phyloP scores from a whole-genome alignment of 2,888 invertebrate genomes.

The Xanthorhoe designata region DNA sequence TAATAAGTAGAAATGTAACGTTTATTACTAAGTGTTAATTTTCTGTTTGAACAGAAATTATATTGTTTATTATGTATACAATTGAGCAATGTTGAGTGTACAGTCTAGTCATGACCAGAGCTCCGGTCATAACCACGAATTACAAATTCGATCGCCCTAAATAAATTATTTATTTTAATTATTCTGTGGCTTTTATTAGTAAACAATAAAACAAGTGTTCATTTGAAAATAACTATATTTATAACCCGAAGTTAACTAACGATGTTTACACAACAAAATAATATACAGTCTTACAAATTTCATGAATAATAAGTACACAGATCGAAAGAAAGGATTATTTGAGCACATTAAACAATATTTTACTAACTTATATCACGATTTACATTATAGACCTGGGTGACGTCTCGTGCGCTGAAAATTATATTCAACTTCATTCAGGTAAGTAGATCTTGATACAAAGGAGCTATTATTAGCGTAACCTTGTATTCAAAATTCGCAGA shows the following conservation, averaged over 20 bases:
- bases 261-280: conserved; percentile 82
- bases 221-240: conserved; percentile 74
- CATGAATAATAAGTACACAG: conserved; percentile 83
- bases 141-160: conserved; percentile 74
- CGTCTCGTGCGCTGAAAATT: conserved; percentile 56
- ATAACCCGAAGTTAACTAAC: conserved; percentile 81
- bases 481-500: conserved; percentile 22
- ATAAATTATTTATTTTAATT: conserved; percentile 84
- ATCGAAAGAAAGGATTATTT: conserved; percentile 54
- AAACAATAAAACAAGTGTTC: conserved; percentile 30
- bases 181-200: conserved; percentile 59
- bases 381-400: conserved; percentile 64
- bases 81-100: conserved; percentile 82
- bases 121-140: conserved; percentile 75
- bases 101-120: conserved; percentile 84
- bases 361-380: conserved; percentile 79
- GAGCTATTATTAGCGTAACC: conserved; percentile 39
- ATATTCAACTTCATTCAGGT: conserved; percentile 32
- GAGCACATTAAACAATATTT: conserved; percentile 59
- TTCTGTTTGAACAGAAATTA: conserved; percentile 81
- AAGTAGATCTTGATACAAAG: conserved; percentile 37
- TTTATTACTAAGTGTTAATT: conserved; percentile 82
- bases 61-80: conserved; percentile 79
- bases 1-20: conserved; percentile 81
- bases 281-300: conserved; percentile 85